Conservation (phyloP, 2,113 vertebrate species). For the Nannospalax galili region DNA sequence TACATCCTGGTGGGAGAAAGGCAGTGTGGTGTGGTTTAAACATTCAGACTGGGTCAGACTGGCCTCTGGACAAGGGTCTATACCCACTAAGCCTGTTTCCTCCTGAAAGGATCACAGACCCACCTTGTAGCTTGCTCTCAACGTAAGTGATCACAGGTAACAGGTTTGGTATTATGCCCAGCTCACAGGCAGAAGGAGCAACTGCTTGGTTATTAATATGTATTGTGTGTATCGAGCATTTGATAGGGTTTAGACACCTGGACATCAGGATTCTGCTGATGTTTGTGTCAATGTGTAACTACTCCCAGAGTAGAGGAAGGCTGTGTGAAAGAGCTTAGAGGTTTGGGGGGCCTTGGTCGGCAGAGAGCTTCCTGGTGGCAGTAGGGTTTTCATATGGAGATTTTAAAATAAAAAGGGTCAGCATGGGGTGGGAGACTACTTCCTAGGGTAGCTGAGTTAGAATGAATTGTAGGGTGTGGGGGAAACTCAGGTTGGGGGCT, state of each 20-base stretch:
- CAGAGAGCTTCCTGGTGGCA: not conserved
- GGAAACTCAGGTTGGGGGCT: not conserved
- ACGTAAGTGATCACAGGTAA: not conserved
- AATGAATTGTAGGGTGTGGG: not conserved
- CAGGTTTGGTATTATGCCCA: not conserved
- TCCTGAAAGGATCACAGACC: not conserved
- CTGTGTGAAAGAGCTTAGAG: not conserved
- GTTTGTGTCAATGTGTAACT: not conserved
- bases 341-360: not conserved
- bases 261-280: not conserved
- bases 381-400: not conserved
- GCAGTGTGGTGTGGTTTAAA: not conserved
- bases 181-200: fast-evolving
- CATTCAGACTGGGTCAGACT: not conserved
- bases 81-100: not conserved
- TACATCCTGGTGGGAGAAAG: not conserved
- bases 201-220: not conserved
- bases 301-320: not conserved
- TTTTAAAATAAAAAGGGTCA: constrained; percentile 8
- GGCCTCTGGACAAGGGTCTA: not conserved
- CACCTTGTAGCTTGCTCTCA: not conserved
- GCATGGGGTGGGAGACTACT: not conserved
- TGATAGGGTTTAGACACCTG: not conserved
- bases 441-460: not conserved
- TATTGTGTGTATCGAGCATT: fast-evolving